phyloP scores from a whole-genome alignment of 1,140 invertebrate species.

The Andricus grossulariae region DNA sequence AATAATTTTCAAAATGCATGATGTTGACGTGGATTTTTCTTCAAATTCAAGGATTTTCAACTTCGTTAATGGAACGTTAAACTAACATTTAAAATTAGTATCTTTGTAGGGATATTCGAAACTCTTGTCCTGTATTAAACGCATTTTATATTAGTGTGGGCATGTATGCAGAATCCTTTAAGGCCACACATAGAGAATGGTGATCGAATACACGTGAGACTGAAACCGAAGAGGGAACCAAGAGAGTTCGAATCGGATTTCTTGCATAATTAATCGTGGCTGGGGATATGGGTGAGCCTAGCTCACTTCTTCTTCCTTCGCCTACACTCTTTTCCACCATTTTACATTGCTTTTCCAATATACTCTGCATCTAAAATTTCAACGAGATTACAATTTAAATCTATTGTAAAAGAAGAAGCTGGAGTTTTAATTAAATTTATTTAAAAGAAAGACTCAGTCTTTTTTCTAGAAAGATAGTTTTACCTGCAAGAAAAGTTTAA shows the following conservation, averaged over 20 bases:
- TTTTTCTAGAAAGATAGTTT: no score
- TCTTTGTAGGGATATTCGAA: conserved; percentile 7
- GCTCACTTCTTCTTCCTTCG: conserved; percentile 50
- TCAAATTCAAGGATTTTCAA: not conserved
- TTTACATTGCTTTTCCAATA: not conserved
- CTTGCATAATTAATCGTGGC: conserved; percentile 64
- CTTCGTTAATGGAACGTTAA: not conserved
- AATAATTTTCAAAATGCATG: no score
- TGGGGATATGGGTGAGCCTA: conserved; percentile 45
- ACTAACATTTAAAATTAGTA: conserved; percentile 20
- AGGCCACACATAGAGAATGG: conserved; percentile 11
- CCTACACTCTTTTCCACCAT: conserved; percentile 14
- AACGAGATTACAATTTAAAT: not conserved
- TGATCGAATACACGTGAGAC: conserved; percentile 21
- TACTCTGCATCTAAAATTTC: not conserved
- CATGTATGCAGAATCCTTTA: not conserved
- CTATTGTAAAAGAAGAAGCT: not conserved
- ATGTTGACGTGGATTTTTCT: not conserved
- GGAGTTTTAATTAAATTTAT: not conserved
- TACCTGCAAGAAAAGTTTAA: no score
- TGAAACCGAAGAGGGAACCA: conserved; percentile 30
- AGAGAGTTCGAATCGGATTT: conserved; percentile 60
- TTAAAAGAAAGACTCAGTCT: no score
- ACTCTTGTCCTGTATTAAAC: not conserved
- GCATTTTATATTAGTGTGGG: not conserved